phyloP scores from a whole-genome alignment of 2,113 vertebrate species.

The Pardalotus punctatus region DNA sequence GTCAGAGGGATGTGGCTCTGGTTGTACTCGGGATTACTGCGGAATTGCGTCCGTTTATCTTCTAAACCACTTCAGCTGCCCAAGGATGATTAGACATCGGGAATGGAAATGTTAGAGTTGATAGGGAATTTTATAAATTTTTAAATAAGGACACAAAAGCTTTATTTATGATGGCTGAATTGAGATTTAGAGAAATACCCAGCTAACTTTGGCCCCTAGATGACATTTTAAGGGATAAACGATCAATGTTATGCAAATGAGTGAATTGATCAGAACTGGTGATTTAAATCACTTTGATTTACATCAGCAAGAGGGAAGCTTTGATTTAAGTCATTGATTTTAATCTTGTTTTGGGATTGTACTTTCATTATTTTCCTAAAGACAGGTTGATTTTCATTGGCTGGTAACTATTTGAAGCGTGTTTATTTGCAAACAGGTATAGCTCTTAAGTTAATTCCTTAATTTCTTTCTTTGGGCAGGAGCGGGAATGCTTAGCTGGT shows the following conservation, averaged over 20 bases:
- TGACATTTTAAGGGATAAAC: conserved; percentile 33
- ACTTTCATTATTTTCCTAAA: conserved; percentile 41
- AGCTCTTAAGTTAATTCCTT: background rate
- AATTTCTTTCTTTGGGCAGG: background rate
- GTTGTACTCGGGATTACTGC: background rate
- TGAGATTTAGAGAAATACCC: background rate
- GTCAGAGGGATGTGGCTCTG: background rate
- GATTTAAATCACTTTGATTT: conserved; percentile 64
- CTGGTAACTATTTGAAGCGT: background rate
- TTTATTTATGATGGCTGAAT: background rate
- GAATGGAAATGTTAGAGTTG: background rate
- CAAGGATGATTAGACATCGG: background rate
- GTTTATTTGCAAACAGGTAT: conserved; percentile 11
- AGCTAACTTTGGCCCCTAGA: conserved; percentile 1
- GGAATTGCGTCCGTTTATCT: background rate
- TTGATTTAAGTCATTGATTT: conserved; percentile 67
- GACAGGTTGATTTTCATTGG: conserved; percentile 32
- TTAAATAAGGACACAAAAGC: background rate
- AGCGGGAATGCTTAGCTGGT: background rate
- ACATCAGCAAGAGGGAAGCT: conserved; percentile 48
- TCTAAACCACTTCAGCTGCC: background rate
- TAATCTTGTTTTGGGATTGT: conserved; percentile 61
- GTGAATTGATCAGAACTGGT: conserved; percentile 51
- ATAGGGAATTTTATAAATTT: background rate
- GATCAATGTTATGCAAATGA: conserved; percentile 58